Percentiles rank a stretch among this genome's conserved stretches.
Evolutionary conservation across 1,140 invertebrate species (phyloP).

Genomic region (Ganaspis sp.): DNA sequence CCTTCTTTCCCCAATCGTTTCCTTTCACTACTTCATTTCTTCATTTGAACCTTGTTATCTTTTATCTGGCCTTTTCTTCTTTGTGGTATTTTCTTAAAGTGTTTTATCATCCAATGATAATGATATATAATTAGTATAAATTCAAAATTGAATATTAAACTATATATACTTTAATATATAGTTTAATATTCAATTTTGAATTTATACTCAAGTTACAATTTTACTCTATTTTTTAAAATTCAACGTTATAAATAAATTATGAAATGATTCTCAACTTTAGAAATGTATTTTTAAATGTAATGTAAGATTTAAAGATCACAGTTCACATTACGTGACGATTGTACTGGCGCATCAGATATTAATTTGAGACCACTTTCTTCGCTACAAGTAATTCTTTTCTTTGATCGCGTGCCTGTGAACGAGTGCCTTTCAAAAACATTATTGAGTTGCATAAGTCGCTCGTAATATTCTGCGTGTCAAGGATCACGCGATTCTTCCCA

Average conservation of each 20-base stretch:
- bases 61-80: not conserved
- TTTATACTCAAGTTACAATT: no score
- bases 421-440: conserved; percentile 3
- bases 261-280: not conserved
- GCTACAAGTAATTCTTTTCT: not conserved
- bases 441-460: conserved; percentile 15
- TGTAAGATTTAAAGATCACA: not conserved
- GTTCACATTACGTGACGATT: not conserved
- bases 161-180: no score
- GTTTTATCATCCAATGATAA: not conserved
- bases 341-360: conserved; percentile 1
- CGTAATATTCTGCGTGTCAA: conserved; percentile 26
- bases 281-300: not conserved
- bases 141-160: no score
- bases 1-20: not conserved
- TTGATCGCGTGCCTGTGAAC: conserved; percentile 2
- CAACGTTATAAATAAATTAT: no score
- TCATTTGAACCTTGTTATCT: not conserved
- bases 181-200: no score
- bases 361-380: conserved; percentile 16
- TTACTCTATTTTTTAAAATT: no score
- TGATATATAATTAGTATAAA: no score
- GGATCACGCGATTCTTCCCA: conserved; percentile 19
- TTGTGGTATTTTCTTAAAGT: not conserved
- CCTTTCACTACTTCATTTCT: not conserved